Evolutionary conservation across 1,140 invertebrate genomes (phyloP), one percentile per base, ranked within the genome.

Genomic region (Drosophila kurseongensis): DNA sequence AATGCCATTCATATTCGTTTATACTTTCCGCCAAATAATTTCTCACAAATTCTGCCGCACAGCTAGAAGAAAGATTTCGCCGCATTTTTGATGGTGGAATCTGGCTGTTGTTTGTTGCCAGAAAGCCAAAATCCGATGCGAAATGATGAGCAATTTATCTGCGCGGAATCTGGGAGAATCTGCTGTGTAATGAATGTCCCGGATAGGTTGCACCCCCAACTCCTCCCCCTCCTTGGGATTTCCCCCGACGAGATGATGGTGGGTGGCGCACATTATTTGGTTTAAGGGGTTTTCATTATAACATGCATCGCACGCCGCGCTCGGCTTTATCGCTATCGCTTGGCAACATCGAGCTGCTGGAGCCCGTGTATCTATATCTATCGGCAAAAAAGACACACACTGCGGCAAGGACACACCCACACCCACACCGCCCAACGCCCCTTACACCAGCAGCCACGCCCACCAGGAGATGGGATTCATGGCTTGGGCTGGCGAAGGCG

Each of bases 81-180:
- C 44, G 29, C 65, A 54, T 54, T 68, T 45, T 29, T 52, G 65
- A 50, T 71, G 51, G 7, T 9, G 51, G n/a, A 75, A 66, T 42
- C 48, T 48, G 60, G 48, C 40, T 54, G 54, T 58, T 59, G 66
- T 59, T 62, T 44, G 56, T 60, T 75, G 72, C 42, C 61, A 75
- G 62, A 76, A 76, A 75, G 72, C 73, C 61, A 66, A 79, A 84
- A 84, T 76, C 78, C 80, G 81, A 80, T 80, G 80, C 41, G 81
- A 85, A 89, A 88, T 88, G 84, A 89, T 89, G 88, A 89, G 84
- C 84, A 84, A 88, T 88, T 88, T 89, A 88, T 88, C 84, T 80
- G 44, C 50, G 50, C 67, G 59, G 75, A 89, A 88, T 88, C 84
- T 89, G 72, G 77, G 50, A 74, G 69, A 83, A 89, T 89, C 77